Evolutionary conservation across 2,113 vertebrate species (phyloP), one percentile per base, ranked within the genome.

Genomic region (Capreolus pygargus): DNA sequence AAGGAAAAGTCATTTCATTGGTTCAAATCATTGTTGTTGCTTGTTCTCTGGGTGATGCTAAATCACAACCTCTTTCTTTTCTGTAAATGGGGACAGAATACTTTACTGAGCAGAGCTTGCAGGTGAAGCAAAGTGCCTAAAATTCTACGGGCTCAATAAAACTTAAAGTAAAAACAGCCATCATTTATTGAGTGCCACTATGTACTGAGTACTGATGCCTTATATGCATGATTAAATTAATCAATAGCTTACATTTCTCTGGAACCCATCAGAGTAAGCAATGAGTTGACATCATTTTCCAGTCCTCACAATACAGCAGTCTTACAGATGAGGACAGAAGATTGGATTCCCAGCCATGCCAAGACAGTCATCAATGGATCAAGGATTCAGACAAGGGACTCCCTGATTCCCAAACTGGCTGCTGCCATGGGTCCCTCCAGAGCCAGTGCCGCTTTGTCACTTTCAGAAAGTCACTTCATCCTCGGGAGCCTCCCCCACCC

Each of bases 401-500:
- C 43, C 12, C 45, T 43, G 23, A 33, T 86, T 52, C 58, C 45
- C 58, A 47, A 64, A 36, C 58, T 5, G 3, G 6, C 17, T 60
- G 36, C 15, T 14, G 33, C 21, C 86, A 33, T 54, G 36, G 11
- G 12, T 21, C 57, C 43, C 52, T 14, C 61, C 43, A 78, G 5
- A n/a, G 25, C 19, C 9, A 39, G 23, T 9, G 13, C 14, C 14
- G 17, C 10, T 27, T 13, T 12, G 5, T 19, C 39, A 25, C 21
- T 52, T 43, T 17, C 6, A 64, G 61, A 67, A 21, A 84, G 45
- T 27, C 45, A 27, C 3, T 57, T 16, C 19, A 7, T 57, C 27
- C 12, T 43, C 28, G 0, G 0, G 9, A 61, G 1, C 21, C 33
- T 84, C 28, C 45, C 64, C 17, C 1, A n/a, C 0, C 14, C 33